Percentiles rank a stretch among this genome's conserved stretches.
These are phyloP conservation scores for Hirtodrosophila alboralis DNA, from an alignment of 2,888 invertebrate genomes.

Conservation along the genomic window DNA sequence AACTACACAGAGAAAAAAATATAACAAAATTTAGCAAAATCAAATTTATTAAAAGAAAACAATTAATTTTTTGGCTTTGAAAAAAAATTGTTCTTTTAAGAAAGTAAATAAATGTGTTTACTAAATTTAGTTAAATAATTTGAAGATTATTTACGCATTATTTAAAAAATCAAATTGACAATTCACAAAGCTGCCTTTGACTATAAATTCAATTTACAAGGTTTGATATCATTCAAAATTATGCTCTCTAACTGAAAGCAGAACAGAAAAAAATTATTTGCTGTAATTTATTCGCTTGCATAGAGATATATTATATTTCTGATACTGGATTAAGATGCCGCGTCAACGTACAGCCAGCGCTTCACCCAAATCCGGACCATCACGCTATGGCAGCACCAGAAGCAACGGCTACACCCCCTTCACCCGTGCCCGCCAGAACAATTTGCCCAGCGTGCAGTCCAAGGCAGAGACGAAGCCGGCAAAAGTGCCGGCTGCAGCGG, in stretches of 20 bases:
- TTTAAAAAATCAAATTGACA: too few relatives aligned
- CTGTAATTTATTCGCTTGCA: constrained; percentile 6
- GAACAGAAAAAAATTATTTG: constrained; percentile 21
- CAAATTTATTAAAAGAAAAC: too few relatives aligned
- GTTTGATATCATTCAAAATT: constrained; percentile 37
- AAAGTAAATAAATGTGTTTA: too few relatives aligned
- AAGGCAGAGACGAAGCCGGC: constrained; percentile 44
- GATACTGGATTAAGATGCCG: constrained; percentile 42
- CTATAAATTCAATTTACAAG: constrained; percentile 16
- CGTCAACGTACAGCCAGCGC: constrained; percentile 56
- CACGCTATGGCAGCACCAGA: constrained; percentile 17
- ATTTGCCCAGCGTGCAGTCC: constrained; percentile 46
- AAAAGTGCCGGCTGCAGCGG: constrained; percentile 16
- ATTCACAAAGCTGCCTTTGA: constrained; percentile 16
- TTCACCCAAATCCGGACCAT: constrained; percentile 7
- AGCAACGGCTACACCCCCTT: constrained; percentile 22
- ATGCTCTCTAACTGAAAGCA: constrained; percentile 15
- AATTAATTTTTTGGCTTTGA: too few relatives aligned
- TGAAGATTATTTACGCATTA: too few relatives aligned
- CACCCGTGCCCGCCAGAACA: constrained; percentile 21
- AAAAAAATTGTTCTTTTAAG: too few relatives aligned
- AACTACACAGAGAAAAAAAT: neutral
- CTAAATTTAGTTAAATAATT: too few relatives aligned
- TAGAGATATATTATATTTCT: constrained; percentile 8
- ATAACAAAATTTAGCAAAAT: too few relatives aligned